Evolutionary conservation across 1,140 invertebrate species (phyloP).

Genomic region (Hyphantria cunea): DNA sequence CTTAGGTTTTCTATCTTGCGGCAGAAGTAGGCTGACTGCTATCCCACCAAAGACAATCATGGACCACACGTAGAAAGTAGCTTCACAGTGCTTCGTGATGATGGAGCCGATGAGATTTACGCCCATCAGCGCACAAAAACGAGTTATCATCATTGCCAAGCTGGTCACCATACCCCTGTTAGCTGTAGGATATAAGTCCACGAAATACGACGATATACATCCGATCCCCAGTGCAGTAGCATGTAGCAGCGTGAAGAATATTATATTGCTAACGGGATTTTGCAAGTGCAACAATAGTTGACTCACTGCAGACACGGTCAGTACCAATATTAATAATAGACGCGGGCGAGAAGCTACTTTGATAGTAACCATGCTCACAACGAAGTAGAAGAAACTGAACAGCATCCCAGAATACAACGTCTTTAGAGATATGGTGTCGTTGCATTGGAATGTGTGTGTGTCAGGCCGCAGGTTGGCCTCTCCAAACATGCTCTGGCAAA

Average conservation of each 20-base stretch:
- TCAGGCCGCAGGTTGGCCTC: too few species aligned
- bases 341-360: conserved; percentile 35
- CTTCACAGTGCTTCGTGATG: conserved; percentile 38
- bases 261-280: conserved; percentile 41
- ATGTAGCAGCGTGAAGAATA: conserved; percentile 47
- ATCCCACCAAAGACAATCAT: conserved; percentile 35
- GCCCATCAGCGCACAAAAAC: conserved; percentile 33
- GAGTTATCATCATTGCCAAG: conserved; percentile 43
- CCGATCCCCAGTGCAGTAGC: conserved; percentile 41
- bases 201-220: conserved; percentile 46
- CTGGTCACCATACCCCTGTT: conserved; percentile 46
- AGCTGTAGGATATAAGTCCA: conserved; percentile 53
- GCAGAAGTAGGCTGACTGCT: too few species aligned
- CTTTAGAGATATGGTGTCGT: conserved; percentile 41
- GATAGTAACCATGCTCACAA: conserved; percentile 29
- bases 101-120: conserved; percentile 40
- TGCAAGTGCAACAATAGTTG: conserved; percentile 37
- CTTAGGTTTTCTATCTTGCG: too few species aligned
- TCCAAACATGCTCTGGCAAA: conserved; percentile 37
- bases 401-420: conserved; percentile 43
- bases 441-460: conserved; percentile 34
- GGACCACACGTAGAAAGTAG: conserved; percentile 43
- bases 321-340: conserved; percentile 35
- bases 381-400: conserved; percentile 36
- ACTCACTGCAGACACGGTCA: conserved; percentile 38